phyloP scores from a whole-genome alignment of 2,797 vertebrate species.

The Hydrolagus colliei region DNA sequence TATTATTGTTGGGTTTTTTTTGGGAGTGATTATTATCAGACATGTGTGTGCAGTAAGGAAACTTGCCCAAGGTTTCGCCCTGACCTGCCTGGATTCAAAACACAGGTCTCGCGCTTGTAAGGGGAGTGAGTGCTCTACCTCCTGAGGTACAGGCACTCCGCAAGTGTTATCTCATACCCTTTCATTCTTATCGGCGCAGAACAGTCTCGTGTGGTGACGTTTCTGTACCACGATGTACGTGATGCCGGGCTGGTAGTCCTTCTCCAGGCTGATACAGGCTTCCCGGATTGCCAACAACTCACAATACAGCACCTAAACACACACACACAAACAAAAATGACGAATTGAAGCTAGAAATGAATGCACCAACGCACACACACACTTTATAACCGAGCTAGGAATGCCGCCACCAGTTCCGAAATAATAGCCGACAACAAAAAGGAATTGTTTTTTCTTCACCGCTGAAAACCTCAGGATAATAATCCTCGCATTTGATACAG shows the following conservation, averaged over 20 bases:
- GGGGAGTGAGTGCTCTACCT: too few relatives aligned
- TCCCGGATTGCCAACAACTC: slow-evolving; percentile 95
- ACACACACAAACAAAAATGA: neutral
- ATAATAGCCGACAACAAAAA: neutral
- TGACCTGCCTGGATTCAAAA: too few relatives aligned
- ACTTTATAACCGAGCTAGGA: neutral
- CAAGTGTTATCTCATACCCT: slow-evolving; percentile 65
- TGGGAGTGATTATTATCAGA: too few relatives aligned
- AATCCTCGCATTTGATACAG: neutral
- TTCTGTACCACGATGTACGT: slow-evolving; percentile 98
- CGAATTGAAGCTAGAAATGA: slow-evolving; percentile 26
- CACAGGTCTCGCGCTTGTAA: too few relatives aligned
- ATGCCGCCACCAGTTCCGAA: neutral
- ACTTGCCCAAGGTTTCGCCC: too few relatives aligned
- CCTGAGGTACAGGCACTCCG: too few relatives aligned
- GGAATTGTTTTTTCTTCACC: neutral
- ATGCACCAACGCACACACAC: slow-evolving; percentile 24
- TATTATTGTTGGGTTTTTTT: too few relatives aligned
- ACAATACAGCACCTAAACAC: slow-evolving; percentile 84
- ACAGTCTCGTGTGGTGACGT: slow-evolving; percentile 90
- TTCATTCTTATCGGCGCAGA: slow-evolving; percentile 95
- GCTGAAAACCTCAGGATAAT: neutral
- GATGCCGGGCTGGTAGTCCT: slow-evolving; percentile 97
- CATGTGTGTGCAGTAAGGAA: too few relatives aligned
- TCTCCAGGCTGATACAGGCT: slow-evolving; percentile 96